Evolutionary conservation across 1,140 invertebrate species (phyloP).

Genomic region (Drosophila tristis): DNA sequence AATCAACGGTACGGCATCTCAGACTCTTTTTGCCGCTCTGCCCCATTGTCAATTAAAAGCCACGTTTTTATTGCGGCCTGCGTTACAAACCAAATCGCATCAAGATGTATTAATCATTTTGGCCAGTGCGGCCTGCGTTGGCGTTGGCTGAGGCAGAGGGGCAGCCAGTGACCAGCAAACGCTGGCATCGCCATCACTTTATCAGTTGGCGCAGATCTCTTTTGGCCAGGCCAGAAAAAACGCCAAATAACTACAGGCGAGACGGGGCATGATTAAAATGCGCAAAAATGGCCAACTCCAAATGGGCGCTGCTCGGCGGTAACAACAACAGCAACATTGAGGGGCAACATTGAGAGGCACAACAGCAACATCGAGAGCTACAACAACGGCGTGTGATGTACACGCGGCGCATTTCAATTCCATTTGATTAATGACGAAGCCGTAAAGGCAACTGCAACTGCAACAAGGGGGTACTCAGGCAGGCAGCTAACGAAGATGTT

Average conservation of each 20-base stretch:
- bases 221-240: constrained; percentile 60
- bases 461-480: constrained; percentile 28
- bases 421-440: constrained; percentile 82
- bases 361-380: constrained; percentile 28
- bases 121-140: constrained; percentile 57
- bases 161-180: constrained; percentile 29
- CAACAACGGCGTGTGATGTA: constrained; percentile 72
- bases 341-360: constrained; percentile 13
- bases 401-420: constrained; percentile 81
- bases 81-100: constrained; percentile 79
- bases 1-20: constrained; percentile 74
- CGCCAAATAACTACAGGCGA: constrained; percentile 75
- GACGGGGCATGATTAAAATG: constrained; percentile 78
- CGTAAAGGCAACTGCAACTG: constrained; percentile 80
- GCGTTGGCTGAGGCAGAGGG: constrained; percentile 32
- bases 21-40: constrained; percentile 49
- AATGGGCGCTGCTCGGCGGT: constrained; percentile 72
- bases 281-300: constrained; percentile 79
- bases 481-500: constrained; percentile 69
- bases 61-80: constrained; percentile 75
- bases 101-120: constrained; percentile 82
- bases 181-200: constrained; percentile 56
- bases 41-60: constrained; percentile 74
- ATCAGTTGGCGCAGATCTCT: constrained; percentile 69
- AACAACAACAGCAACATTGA: constrained; percentile 44